A percentile compares a stretch with the other conserved stretches of the same genome.
Conservation (phyloP, 2,113 vertebrate species). For the Empidonax alnorum region DNA sequence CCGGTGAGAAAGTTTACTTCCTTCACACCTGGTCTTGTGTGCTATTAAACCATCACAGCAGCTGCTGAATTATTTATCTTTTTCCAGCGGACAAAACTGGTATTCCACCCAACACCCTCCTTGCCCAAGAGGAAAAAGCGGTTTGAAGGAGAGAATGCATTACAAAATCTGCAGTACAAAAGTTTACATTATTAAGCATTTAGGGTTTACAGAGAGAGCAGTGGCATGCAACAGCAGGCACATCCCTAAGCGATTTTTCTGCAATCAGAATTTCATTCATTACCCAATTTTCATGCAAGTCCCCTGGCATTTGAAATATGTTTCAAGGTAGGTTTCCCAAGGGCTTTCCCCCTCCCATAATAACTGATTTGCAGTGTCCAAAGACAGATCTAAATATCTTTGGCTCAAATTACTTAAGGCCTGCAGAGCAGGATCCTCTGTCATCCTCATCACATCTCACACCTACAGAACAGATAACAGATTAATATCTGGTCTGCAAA, state of each 20-base stretch:
- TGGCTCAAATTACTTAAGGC: conserved; percentile 79
- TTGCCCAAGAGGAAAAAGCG: background rate
- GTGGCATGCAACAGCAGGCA: conserved; percentile 46
- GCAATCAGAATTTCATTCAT: conserved; percentile 86
- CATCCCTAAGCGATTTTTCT: conserved; percentile 74
- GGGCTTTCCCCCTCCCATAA: conserved; percentile 70
- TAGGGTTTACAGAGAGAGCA: conserved; percentile 61
- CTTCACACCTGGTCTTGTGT: background rate
- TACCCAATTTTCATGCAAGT: conserved; percentile 79
- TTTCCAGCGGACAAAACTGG: background rate
- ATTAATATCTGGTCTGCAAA: conserved; percentile 82
- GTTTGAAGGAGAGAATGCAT: conserved; percentile 12
- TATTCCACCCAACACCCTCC: background rate
- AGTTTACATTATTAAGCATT: conserved; percentile 43
- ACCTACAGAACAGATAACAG: conserved; percentile 80
- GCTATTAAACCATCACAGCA: conserved; percentile 36
- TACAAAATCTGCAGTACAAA: background rate
- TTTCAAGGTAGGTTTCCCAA: conserved; percentile 77
- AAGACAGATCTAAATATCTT: conserved; percentile 85
- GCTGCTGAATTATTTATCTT: conserved; percentile 53
- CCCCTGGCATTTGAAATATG: conserved; percentile 82
- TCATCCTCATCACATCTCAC: conserved; percentile 84
- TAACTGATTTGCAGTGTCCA: conserved; percentile 77
- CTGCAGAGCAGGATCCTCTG: conserved; percentile 74
- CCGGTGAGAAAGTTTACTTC: conserved; percentile 31